Percentiles rank a stretch among this genome's conserved stretches.
These are phyloP conservation scores for Thalassoma bifasciatum DNA, from an alignment of 2,113 vertebrate genomes.

Conservation along the genomic window DNA sequence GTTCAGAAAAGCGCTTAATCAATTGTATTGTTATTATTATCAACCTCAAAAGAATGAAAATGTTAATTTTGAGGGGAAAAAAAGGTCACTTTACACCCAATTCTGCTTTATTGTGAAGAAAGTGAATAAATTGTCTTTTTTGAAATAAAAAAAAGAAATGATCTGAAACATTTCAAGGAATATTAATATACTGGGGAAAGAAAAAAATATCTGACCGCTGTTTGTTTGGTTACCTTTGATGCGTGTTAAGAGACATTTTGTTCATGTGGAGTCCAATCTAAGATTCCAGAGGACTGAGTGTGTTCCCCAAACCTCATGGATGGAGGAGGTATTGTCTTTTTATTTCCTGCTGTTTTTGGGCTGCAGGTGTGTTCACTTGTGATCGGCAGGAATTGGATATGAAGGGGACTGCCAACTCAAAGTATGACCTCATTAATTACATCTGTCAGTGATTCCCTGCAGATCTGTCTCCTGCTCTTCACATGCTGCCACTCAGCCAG, in stretches of 20 bases:
- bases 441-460: slow-evolving; percentile 82
- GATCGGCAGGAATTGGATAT: slow-evolving; percentile 80
- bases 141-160: no score
- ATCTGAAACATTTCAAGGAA: no score
- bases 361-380: slow-evolving; percentile 79
- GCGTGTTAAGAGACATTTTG: no score
- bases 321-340: slow-evolving; percentile 24
- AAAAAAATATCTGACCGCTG: background rate
- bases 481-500: slow-evolving; percentile 80
- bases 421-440: slow-evolving; percentile 85
- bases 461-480: slow-evolving; percentile 81
- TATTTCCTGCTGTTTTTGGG: slow-evolving; percentile 43
- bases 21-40: no score
- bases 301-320: slow-evolving; percentile 28
- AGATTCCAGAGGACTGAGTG: slow-evolving; percentile 15
- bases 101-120: no score
- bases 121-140: no score
- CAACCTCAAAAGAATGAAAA: no score
- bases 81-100: no score
- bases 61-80: no score
- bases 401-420: slow-evolving; percentile 79
- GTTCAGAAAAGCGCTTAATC: no score
- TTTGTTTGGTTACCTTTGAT: no score
- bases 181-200: no score
- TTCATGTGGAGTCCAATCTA: slow-evolving; percentile 27